Evolutionary conservation across 1,140 invertebrate genomes (phyloP).

Genomic region (Drosophila gunungcola): DNA sequence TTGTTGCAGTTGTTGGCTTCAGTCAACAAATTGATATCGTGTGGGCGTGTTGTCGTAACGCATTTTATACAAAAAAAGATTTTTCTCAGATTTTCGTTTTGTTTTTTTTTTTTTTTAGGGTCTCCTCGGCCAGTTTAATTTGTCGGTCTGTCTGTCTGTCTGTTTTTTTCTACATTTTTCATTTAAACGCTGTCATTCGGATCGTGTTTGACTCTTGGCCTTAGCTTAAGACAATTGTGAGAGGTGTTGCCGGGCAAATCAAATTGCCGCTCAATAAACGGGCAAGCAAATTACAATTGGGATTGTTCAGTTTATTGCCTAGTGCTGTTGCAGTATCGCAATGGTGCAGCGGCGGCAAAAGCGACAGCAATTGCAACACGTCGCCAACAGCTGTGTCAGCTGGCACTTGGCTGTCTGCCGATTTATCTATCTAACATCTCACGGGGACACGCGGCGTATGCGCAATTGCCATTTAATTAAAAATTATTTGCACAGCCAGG

Average conservation of each 20-base stretch:
- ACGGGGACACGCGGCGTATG: constrained; percentile 68
- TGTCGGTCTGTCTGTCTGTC: constrained; percentile 35
- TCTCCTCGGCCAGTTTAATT: constrained; percentile 57
- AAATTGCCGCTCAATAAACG: constrained; percentile 75
- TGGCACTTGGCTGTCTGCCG: constrained; percentile 62
- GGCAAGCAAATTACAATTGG: constrained; percentile 59
- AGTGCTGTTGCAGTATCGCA: constrained; percentile 12
- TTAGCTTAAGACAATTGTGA: constrained; percentile 72
- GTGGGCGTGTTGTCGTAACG: constrained; percentile 71
- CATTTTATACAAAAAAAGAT: constrained; percentile 52
- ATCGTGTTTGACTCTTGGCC: constrained; percentile 75
- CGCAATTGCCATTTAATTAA: constrained; percentile 82
- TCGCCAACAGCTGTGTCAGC: constrained; percentile 76
- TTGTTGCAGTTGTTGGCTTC: constrained; percentile 77
- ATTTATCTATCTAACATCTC: constrained; percentile 67
- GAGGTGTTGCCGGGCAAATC: constrained; percentile 71
- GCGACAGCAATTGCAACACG: constrained; percentile 71
- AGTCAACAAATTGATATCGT: constrained; percentile 65
- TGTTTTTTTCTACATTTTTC: constrained; percentile 40
- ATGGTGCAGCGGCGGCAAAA: constrained; percentile 10
- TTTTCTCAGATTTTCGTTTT: constrained; percentile 22
- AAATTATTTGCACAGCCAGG: constrained; percentile 74
- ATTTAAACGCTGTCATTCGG: constrained; percentile 71
- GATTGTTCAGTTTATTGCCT: constrained; percentile 46
- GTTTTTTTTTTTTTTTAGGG: constrained; percentile 9